Evolutionary conservation across 2,888 invertebrate species (phyloP).

Genomic region (Zygogramma bicolorata): DNA sequence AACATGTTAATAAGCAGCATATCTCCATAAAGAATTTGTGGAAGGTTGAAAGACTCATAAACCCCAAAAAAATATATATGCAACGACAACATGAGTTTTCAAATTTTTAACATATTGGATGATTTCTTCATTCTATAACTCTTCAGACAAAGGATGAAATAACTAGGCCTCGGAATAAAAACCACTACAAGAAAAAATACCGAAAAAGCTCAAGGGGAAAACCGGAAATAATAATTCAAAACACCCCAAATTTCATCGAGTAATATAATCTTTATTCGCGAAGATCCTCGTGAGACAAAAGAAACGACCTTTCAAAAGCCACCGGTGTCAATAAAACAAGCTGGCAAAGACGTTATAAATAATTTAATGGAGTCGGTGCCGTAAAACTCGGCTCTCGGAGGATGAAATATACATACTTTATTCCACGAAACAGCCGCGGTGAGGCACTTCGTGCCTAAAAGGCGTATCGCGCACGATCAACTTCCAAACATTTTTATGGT

Average conservation of each 20-base stretch:
- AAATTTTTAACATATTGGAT: too few relatives aligned
- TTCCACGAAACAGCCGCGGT: background rate
- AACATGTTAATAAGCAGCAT: too few relatives aligned
- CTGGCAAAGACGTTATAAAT: conserved; percentile 4
- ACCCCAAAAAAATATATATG: too few relatives aligned
- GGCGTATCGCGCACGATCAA: background rate
- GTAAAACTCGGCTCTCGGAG: background rate
- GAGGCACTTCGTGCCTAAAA: background rate
- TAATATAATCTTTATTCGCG: background rate
- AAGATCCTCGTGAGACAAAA: background rate
- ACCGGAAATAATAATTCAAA: background rate
- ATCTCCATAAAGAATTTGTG: too few relatives aligned
- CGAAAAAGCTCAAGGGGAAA: background rate
- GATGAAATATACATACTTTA: background rate
- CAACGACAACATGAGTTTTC: too few relatives aligned
- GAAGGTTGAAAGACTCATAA: too few relatives aligned
- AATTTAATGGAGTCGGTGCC: conserved; percentile 5
- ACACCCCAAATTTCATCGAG: background rate
- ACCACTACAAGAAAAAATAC: background rate
- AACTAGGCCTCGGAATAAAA: too few relatives aligned
- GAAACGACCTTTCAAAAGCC: background rate
- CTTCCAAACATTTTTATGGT: background rate
- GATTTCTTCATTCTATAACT: background rate
- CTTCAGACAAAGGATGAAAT: too few relatives aligned
- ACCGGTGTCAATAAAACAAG: conserved; percentile 13